Evolutionary conservation across 2,888 invertebrate genomes (phyloP).

Genomic region (Biston stratarius): DNA sequence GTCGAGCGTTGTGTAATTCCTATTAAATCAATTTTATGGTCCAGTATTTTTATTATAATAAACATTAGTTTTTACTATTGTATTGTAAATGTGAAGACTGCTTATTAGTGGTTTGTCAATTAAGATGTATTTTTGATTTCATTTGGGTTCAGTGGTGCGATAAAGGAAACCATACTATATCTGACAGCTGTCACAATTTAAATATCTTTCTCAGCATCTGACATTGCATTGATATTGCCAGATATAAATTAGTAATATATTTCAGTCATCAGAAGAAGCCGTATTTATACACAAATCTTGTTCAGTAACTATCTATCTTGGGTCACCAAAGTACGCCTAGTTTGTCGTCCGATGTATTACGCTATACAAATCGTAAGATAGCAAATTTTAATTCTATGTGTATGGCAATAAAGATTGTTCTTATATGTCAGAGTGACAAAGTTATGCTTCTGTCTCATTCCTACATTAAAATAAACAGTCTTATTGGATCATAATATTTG

Average conservation of each 20-base stretch:
- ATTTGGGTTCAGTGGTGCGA: constrained; percentile 54
- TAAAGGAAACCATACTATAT: constrained; percentile 20
- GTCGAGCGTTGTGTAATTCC: constrained; percentile 64
- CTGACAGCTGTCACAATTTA: too few relatives aligned
- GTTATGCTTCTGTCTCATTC: not conserved
- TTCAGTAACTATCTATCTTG: too few relatives aligned
- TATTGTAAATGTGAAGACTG: constrained; percentile 78
- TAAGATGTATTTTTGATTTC: constrained; percentile 60
- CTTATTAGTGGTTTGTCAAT: constrained; percentile 82
- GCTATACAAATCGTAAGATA: too few relatives aligned
- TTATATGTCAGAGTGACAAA: not conserved
- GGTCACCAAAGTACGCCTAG: too few relatives aligned
- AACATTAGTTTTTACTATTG: constrained; percentile 64
- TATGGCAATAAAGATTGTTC: not conserved
- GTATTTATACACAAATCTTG: too few relatives aligned
- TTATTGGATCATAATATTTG: not conserved
- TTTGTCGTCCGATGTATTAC: too few relatives aligned
- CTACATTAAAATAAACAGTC: not conserved
- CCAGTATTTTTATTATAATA: constrained; percentile 80
- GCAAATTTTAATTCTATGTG: too few relatives aligned
- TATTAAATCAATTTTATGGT: constrained; percentile 82
- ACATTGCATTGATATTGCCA: not conserved
- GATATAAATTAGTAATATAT: not conserved
- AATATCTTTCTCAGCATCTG: not conserved
- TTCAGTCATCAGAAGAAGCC: too few relatives aligned